Evolutionary conservation across 2,888 invertebrate genomes (phyloP), one percentile per base, ranked within the genome.

Genomic region (Chrysopilus asiliformis): DNA sequence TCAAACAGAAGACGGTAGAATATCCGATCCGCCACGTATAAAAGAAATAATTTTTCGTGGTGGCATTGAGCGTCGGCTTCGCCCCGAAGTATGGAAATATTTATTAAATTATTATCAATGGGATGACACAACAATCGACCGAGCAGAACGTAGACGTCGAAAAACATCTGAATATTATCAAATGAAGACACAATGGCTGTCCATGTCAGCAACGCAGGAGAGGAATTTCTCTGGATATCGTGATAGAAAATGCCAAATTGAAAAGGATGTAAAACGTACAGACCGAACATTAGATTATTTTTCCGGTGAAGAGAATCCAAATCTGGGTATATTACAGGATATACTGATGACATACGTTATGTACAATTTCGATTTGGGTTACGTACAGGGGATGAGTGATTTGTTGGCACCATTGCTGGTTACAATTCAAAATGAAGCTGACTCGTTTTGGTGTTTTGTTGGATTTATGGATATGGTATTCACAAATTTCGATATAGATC

Each of bases 361-460:
- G 95, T 95, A 91, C 57, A 93, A 97, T 68, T 97, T 97, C 59
- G 95, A 98, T 66, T 68, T 98, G 49, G 97, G 90, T 10, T 90
- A 89, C 52, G 89, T 89, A 2, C 89, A 89, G 61, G 98, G 98
- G 15, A 98, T 98, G 98, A 93, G 91, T 51, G 98, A 98, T 63
- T 70, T 97, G 34, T 64, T 98, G 36, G 87, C 95, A 5, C 97
- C 97, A 0, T 77, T 98, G 50, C 66, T 97, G 36, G 75, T 82
- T 53, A 70, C 95, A 30, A 71, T 94, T 68, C 79, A 82, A 45
- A 82, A 90, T 55, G 98, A 98, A 63, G 87, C 89, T 3, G 94
- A 97, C 57, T 81, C 91, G 1, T 98, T 98, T 67, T 98, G 98
- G 98, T 93, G 94, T 63, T 98, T 98, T 58, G 93, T 87, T 24